Conservation (phyloP, 1,140 invertebrate species). For the Eueides isabella region DNA sequence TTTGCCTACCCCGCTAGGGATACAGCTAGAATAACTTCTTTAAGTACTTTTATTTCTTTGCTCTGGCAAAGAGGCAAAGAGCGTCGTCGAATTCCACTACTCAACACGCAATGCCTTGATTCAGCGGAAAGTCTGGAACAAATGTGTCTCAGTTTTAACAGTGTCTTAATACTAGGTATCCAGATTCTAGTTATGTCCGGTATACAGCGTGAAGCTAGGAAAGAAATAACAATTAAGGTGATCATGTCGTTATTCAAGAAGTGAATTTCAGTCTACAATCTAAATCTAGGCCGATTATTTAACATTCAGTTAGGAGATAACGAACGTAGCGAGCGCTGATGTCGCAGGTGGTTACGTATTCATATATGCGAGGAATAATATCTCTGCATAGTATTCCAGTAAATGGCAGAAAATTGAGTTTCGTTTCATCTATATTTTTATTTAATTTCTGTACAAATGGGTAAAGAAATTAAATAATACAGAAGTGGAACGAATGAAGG, state of each 20-base stretch:
- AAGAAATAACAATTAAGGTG: not conserved
- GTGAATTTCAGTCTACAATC: not conserved
- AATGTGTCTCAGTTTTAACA: too few species aligned
- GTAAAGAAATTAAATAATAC: too few species aligned
- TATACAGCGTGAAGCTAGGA: too few species aligned
- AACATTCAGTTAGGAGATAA: not conserved
- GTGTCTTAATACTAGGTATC: too few species aligned
- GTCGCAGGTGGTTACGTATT: not conserved
- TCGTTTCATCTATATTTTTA: not conserved
- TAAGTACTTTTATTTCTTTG: too few species aligned
- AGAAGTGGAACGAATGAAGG: not conserved
- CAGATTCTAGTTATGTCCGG: too few species aligned
- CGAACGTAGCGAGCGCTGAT: not conserved
- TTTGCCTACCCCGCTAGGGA: too few species aligned
- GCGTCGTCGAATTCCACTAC: too few species aligned
- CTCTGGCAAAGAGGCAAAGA: too few species aligned
- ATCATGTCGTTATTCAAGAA: not conserved
- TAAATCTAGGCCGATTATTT: slow-evolving; percentile 3
- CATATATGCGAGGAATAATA: slow-evolving; percentile 6
- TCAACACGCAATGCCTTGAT: too few species aligned
- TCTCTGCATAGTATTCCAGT: not conserved
- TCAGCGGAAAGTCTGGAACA: too few species aligned
- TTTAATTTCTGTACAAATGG: not conserved
- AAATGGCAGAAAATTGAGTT: not conserved
- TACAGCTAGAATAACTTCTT: too few species aligned